Base-by-base conservation (phyloP, 2,888 invertebrate genomes). In the Lepidocyrtinus sp. region DNA sequence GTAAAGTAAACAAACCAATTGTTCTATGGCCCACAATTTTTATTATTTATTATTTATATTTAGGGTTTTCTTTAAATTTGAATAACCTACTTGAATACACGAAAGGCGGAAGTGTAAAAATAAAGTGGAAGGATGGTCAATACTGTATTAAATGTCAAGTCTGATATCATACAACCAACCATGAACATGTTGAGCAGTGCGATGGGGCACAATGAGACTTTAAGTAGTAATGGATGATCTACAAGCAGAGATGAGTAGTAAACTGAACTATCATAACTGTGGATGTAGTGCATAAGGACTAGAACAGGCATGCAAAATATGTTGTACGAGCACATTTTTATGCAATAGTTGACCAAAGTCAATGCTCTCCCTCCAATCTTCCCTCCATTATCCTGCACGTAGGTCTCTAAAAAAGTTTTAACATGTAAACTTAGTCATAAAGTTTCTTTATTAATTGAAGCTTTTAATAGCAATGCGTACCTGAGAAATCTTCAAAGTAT, bases 111-210 rank as follows among this genome's bases (percentile, higher is more conserved):
- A 5, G 36, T 75, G 15, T 75, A 75, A 24, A 25, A 75, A 46
- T 24, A 69, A 1, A 61, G 45, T 0, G 63, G 15, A 7, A 69
- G 21, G 1, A 75, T 25, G 1, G 63, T 46, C 25, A 63, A 2
- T n/a, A 69, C 68, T 0, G 69, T 75, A 22, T 75, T 75, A 21
- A 75, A 69, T 17, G 25, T 25, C 15, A 69, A 7, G 24, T 75
- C 75, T 1, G 69, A 36, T 61, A 75, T 68, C 75, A 75, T 69
- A 0, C 62, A 59, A 25, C 75, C 75, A 9, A 36, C 36, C 36
- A 36, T 36, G 12, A 36, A 36, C 36, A 36, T 9, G 7, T 36
- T 17, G 27, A 71, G 7, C 5, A 71, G 9, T 26, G 19, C 71
- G 17, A 62, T 36, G 71, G 71, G 71, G 45, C 19, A 71, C 19